A percentile compares a stretch with the other conserved stretches of the same genome.
These are phyloP conservation scores for Spheniscus humboldti DNA, from an alignment of 2,797 vertebrate genomes.

Conservation along the genomic window DNA sequence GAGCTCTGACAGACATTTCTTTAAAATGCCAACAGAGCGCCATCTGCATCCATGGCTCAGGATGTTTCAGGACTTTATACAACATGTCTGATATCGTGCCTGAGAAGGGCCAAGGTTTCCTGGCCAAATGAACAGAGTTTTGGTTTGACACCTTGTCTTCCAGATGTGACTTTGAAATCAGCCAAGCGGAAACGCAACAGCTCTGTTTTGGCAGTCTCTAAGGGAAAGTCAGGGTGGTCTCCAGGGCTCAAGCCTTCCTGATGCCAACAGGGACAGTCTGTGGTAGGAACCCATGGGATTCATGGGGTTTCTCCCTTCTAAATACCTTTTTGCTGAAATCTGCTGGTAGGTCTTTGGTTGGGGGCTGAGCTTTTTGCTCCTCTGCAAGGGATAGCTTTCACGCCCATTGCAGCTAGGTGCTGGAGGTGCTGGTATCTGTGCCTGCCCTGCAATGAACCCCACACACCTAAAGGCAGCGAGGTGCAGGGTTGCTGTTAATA, in stretches of 20 bases:
- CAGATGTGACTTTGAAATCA: background rate
- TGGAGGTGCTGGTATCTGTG: background rate
- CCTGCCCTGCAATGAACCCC: background rate
- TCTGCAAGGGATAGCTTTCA: background rate
- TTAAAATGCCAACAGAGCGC: constrained; percentile 29
- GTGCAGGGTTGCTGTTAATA: background rate
- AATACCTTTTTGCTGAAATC: background rate
- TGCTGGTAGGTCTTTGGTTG: background rate
- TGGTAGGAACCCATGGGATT: background rate
- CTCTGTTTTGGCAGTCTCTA: background rate
- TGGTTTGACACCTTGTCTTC: background rate
- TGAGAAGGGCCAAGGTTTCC: background rate
- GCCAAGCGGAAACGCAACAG: background rate
- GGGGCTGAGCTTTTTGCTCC: background rate
- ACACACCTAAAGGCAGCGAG: background rate
- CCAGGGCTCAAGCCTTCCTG: background rate
- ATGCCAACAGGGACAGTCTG: background rate
- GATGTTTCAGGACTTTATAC: background rate
- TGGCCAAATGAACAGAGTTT: background rate
- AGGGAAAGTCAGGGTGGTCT: background rate
- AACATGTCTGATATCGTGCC: rapidly evolving
- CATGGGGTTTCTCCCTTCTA: background rate
- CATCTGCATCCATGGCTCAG: background rate
- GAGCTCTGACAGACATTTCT: background rate
- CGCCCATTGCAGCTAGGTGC: background rate